Conservation (phyloP, 2,113 vertebrate species). For the Siniperca knerii region DNA sequence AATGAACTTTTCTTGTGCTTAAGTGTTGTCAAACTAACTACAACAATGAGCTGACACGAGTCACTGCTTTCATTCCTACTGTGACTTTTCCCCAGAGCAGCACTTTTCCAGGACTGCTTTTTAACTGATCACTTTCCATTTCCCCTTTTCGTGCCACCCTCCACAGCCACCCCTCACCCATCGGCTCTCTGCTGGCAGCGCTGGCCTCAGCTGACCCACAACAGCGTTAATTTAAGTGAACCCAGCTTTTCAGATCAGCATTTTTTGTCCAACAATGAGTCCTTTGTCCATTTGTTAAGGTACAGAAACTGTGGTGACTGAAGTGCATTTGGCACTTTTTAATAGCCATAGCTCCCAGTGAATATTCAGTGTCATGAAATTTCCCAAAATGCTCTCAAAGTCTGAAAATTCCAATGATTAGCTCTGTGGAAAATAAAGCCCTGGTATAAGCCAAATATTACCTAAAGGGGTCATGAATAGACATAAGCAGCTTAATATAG, state of each 20-base stretch:
- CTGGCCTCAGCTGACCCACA: not conserved
- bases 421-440: not conserved
- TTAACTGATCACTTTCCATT: slow-evolving; percentile 26
- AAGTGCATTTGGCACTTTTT: not conserved
- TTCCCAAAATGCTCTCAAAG: not conserved
- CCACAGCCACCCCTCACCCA: not conserved
- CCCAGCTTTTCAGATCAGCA: slow-evolving; percentile 48
- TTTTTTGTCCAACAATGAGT: slow-evolving; percentile 9
- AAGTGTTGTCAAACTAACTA: not conserved
- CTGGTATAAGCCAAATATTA: not conserved
- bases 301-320: not conserved
- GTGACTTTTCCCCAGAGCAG: slow-evolving; percentile 29
- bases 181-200: slow-evolving; percentile 9
- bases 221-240: slow-evolving; percentile 41
- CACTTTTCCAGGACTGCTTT: slow-evolving; percentile 44
- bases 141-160: not conserved
- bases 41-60: not conserved
- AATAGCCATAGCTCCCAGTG: not conserved
- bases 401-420: not conserved
- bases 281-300: slow-evolving; percentile 23
- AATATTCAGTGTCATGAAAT: not conserved
- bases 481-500: not conserved
- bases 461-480: not conserved
- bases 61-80: not conserved
- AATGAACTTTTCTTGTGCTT: not conserved